Conservation (phyloP, 2,113 vertebrate species). For the Anser brachyrhynchus region DNA sequence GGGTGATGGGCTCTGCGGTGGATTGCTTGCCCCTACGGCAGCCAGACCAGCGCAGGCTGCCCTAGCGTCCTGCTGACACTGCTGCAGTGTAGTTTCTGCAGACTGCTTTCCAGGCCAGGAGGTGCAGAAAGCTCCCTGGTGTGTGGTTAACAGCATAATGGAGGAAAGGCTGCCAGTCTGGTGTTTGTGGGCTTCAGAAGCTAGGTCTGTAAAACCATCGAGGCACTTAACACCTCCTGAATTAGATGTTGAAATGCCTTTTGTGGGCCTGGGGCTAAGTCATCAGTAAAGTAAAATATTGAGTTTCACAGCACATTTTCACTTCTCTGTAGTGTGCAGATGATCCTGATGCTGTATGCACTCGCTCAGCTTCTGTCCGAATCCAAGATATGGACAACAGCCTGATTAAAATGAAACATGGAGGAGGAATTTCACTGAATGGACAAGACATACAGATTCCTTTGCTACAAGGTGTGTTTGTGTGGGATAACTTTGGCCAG, state of each 20-base stretch:
- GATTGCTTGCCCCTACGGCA: background rate
- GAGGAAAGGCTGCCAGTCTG: background rate
- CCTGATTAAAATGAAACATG: constrained; percentile 91
- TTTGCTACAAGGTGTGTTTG: constrained; percentile 83
- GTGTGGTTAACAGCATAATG: background rate
- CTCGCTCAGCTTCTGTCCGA: constrained; percentile 84
- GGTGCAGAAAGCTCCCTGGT: background rate
- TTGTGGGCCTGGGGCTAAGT: background rate
- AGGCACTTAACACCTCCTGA: background rate
- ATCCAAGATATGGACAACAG: constrained; percentile 81
- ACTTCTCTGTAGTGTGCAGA: constrained; percentile 87
- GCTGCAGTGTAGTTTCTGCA: accelerated
- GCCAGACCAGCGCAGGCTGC: accelerated
- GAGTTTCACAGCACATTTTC: background rate
- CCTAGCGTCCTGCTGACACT: too few relatives aligned
- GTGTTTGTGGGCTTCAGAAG: background rate
- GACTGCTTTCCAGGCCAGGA: background rate
- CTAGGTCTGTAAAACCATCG: background rate
- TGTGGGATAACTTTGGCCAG: background rate
- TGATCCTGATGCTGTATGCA: constrained; percentile 92
- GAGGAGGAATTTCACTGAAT: constrained; percentile 87
- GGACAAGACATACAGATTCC: constrained; percentile 90
- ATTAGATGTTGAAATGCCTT: background rate
- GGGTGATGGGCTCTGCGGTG: background rate
- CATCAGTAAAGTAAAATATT: background rate